Percentiles rank a stretch among this genome's conserved stretches.
Conservation (phyloP, 2,888 invertebrate species). For the Pollenia labialis region DNA sequence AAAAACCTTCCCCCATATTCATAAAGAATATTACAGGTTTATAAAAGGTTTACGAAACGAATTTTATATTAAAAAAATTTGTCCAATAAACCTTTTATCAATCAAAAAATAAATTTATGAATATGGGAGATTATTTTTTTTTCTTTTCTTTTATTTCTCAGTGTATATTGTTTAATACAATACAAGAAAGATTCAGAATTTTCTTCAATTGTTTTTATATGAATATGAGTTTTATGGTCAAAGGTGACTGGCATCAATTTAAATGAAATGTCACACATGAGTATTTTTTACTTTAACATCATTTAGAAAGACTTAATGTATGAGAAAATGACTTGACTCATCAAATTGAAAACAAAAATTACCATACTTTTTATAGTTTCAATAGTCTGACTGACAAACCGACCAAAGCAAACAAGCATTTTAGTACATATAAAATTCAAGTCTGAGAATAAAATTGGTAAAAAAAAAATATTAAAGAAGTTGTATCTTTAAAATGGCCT, state of each 20-base stretch:
- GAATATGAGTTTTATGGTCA: constrained; percentile 59
- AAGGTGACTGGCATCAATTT: constrained; percentile 64
- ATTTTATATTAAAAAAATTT: too few relatives aligned
- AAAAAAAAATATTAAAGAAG: not conserved
- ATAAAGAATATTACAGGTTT: too few relatives aligned
- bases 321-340: not conserved
- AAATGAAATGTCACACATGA: constrained; percentile 58
- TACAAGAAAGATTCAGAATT: constrained; percentile 17
- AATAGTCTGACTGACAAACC: not conserved
- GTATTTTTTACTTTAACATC: constrained; percentile 8
- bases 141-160: not conserved
- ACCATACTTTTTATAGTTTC: constrained; percentile 35
- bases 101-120: too few relatives aligned
- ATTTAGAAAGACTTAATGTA: not conserved
- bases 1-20: too few relatives aligned
- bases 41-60: too few relatives aligned
- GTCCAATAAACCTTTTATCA: too few relatives aligned
- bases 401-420: constrained; percentile 4
- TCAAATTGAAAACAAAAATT: not conserved
- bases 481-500: constrained; percentile 27
- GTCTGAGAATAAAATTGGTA: constrained; percentile 43
- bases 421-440: constrained; percentile 28
- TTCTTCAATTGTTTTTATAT: constrained; percentile 4
- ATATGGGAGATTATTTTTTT: not conserved
- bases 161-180: not conserved